Base-by-base conservation (phyloP, 2,888 invertebrate genomes). In the Pantelozetes paolii region DNA sequence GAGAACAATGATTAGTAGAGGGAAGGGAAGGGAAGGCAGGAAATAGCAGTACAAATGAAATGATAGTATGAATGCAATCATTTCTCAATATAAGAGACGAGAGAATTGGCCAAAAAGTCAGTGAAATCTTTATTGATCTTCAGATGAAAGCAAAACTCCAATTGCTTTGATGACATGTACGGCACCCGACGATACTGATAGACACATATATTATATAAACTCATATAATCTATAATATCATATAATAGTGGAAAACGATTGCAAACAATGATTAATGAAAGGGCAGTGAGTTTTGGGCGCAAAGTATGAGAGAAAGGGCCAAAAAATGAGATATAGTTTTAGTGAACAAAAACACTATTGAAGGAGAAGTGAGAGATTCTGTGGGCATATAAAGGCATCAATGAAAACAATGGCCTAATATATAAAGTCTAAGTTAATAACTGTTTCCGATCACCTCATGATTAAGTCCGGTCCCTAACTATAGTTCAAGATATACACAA, bases 171-270 rank as follows among this genome's bases (percentile, higher is more conserved):
- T 18, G 54, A 54, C 54, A 54, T 20, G 15, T 20, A 50, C 5
- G 54, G 13, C 54, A 54, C 23, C n/a, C 28, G 9, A 54, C 23
- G 20, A 23, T 54, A 54, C 9, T n/a, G 13, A 23, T 28, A 26
- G 5, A 9, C 54, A 54, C 23, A 54, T 5, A 45, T 45, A 8
- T 5, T 36, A 45, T 45, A 45, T 45, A 45, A 45, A 45, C 45
- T 45, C 45, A 45, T 45, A 45, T 45, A 45, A 13, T 45, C 6
- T 45, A 45, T 45, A 45, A 45, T 45, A 45, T 26, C 11, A 54
- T 54, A 54, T 54, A 54, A 54, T 54, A 54, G 54, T 26, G 23
- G 6, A 54, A 54, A 54, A 28, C 54, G 54, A 54, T 54, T 54
- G 54, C 54, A 23, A 26, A 26, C 23, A 54, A 54, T 54, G 54